These are phyloP conservation scores for Rhodeus uyekii DNA, from an alignment of 2,797 vertebrate genomes.

Conservation along the genomic window DNA sequence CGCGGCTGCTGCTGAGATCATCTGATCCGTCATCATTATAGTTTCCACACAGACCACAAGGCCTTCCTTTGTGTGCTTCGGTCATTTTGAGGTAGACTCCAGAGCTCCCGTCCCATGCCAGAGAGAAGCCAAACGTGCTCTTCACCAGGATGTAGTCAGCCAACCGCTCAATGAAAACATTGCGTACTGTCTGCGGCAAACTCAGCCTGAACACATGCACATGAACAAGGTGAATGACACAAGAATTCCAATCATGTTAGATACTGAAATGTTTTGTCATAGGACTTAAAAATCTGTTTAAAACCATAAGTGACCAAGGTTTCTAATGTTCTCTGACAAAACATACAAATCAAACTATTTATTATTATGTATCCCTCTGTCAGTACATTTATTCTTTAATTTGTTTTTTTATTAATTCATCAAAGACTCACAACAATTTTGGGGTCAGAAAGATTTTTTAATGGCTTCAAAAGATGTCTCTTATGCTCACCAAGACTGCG, in stretches of 20 bases:
- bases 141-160: slow-evolving; percentile 97
- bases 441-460: not conserved
- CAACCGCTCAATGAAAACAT: slow-evolving; percentile 91
- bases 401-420: not conserved
- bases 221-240: slow-evolving; percentile 16
- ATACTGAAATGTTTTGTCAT: not conserved
- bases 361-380: not conserved
- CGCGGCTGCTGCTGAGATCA: slow-evolving; percentile 86
- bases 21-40: slow-evolving; percentile 91
- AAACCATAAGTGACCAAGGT: not conserved
- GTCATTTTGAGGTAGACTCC: slow-evolving; percentile 95
- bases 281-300: not conserved
- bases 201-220: slow-evolving; percentile 75
- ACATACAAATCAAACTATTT: not conserved
- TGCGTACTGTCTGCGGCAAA: slow-evolving; percentile 88
- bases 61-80: slow-evolving; percentile 88
- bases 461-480: not conserved
- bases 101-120: slow-evolving; percentile 96
- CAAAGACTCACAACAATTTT: not conserved
- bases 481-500: not conserved
- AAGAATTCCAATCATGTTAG: not conserved
- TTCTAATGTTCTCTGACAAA: not conserved
- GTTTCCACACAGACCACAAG: slow-evolving; percentile 95
- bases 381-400: not conserved
- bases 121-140: slow-evolving; percentile 95